Percentiles rank a stretch among this genome's conserved stretches.
These are phyloP conservation scores for Cyclargus thomasi DNA, from an alignment of 1,140 invertebrate genomes.

Conservation along the genomic window DNA sequence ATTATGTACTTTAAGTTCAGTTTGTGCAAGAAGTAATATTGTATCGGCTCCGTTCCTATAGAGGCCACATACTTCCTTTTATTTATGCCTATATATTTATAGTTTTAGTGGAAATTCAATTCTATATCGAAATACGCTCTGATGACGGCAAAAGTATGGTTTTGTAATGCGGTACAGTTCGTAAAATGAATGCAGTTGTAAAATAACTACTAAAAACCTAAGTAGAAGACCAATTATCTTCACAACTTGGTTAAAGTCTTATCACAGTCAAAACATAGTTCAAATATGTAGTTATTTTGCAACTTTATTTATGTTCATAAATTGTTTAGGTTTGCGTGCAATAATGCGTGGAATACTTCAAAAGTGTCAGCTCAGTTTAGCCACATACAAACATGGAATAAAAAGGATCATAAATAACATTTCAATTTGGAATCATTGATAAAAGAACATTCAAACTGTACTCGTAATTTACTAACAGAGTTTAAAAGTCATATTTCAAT, in stretches of 20 bases:
- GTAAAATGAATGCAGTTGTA: background rate
- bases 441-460: too few relatives aligned
- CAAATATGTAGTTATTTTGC: background rate
- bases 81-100: conserved; percentile 58
- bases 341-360: conserved; percentile 62
- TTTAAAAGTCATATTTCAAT: too few relatives aligned
- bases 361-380: conserved; percentile 49
- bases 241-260: background rate
- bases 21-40: conserved; percentile 49
- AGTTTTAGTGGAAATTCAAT: conserved; percentile 39
- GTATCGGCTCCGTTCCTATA: conserved; percentile 65
- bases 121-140: conserved; percentile 39
- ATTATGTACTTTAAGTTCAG: conserved; percentile 59
- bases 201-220: background rate
- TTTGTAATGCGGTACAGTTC: background rate
- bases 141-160: conserved; percentile 32
- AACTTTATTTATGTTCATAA: background rate
- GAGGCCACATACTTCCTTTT: conserved; percentile 57
- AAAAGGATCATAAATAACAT: too few relatives aligned
- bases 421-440: too few relatives aligned
- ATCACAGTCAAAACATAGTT: background rate
- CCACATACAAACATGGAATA: conserved; percentile 26
- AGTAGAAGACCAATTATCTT: background rate
- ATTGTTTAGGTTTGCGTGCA: conserved; percentile 45
- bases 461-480: too few relatives aligned